Evolutionary conservation across 92 coral and sea anemone species (phyloP), one percentile per base, ranked within the genome.

Genomic region (Parazoanthus atlanticus): DNA sequence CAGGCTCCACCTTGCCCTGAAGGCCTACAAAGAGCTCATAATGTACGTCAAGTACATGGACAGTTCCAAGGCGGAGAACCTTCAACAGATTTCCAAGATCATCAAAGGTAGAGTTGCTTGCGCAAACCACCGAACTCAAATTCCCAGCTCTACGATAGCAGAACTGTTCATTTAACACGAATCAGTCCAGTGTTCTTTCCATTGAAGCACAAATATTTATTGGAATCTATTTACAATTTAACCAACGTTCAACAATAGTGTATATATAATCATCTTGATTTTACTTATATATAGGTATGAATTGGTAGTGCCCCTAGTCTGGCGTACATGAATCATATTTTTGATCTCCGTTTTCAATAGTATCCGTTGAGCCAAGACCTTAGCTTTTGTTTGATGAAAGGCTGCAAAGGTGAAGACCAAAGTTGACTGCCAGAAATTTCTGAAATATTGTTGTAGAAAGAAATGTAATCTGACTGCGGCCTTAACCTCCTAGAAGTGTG

Each of bases 11-110:
- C 94, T 97, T 43, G 98, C 99, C 16, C 67, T 97, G 21, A 96
- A 96, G 76, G 99, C 99, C 26, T 97, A 95, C 91, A 96, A 95
- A 88, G 99, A 97, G 79, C 92, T 97, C 76, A 78, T 97, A 10
- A 92, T 95, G 93, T 94, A 97, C 86, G 89, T 97, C 7, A 72
- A 90, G 75, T 89, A 58, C 86, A 94, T 97, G 97, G 93, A 91
- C 52, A 86, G 78, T 43, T 95, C 97, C 7, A 86, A 94, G 21
- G 92, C 90, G n/a, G 90, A 91, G 21, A 90, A 84, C 82, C 88
- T 97, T 43, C 85, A 72, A 43, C 94, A 91, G 26, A 91, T 93
- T 86, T 94, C 98, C 85, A 97, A 94, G 91, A 93, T 95, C 79
- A 95, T 97, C 52, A 95, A 97, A 95, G 99, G 99, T 97, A 88